These are phyloP conservation scores for Drosophila mimica DNA, from an alignment of 2,888 invertebrate species.

Conservation along the genomic window DNA sequence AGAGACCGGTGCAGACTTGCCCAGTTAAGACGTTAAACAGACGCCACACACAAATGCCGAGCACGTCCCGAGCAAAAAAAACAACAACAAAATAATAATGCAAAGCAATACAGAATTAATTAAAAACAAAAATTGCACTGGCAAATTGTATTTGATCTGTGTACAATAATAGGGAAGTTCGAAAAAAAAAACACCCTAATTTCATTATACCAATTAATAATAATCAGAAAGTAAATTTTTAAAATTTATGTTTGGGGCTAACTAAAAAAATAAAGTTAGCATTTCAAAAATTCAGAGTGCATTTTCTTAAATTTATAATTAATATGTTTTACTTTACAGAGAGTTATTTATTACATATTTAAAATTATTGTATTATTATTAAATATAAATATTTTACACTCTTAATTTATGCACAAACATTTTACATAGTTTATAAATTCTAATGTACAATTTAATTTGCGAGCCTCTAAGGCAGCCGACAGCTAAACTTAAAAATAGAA, in stretches of 20 bases:
- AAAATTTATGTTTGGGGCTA: neutral
- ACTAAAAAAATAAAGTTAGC: neutral
- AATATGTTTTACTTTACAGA: neutral
- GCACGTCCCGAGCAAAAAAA: conserved; percentile 51
- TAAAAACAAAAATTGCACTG: conserved; percentile 66
- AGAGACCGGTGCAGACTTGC: conserved; percentile 22
- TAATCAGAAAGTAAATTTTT: neutral
- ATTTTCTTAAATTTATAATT: neutral
- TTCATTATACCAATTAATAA: too few relatives aligned
- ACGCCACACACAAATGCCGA: conserved; percentile 48
- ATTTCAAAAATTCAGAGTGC: neutral
- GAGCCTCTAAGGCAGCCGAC: neutral
- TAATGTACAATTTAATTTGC: neutral
- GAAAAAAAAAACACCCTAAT: neutral
- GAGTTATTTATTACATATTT: neutral
- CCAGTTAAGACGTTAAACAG: conserved; percentile 70
- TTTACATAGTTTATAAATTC: neutral
- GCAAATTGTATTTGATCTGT: conserved; percentile 62
- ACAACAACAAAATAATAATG: neutral
- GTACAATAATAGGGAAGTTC: conserved; percentile 9
- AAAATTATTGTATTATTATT: neutral
- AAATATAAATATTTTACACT: neutral
- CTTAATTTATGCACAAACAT: neutral
- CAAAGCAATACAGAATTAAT: conserved; percentile 64
- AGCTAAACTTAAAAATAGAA: neutral